Evolutionary conservation across 2,888 invertebrate species (phyloP).

Genomic region (Netelia fuscicornis): DNA sequence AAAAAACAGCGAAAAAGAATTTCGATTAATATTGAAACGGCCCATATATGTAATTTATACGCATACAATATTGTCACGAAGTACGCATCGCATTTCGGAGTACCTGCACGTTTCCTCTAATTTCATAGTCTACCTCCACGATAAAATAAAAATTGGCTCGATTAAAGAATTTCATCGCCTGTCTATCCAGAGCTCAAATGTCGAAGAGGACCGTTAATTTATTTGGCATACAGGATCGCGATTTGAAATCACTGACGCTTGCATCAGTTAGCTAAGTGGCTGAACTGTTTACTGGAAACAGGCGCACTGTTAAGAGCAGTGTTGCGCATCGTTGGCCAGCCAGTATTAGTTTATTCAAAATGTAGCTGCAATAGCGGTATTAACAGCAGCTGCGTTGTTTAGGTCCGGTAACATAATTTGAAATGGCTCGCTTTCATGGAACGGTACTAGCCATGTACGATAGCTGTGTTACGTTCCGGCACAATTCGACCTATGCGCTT

Average conservation of each 20-base stretch:
- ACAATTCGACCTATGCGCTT: constrained; percentile 29
- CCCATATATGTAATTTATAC: background rate
- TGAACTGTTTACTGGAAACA: constrained; percentile 37
- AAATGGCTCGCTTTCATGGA: constrained; percentile 37
- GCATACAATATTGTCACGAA: background rate
- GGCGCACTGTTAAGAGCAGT: constrained; percentile 41
- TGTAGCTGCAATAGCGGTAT: constrained; percentile 50
- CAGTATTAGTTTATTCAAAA: constrained; percentile 58
- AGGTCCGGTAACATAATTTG: constrained; percentile 57
- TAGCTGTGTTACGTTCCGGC: background rate
- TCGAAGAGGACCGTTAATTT: background rate
- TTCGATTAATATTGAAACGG: constrained; percentile 32
- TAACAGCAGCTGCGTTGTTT: constrained; percentile 52
- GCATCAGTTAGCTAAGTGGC: constrained; percentile 43
- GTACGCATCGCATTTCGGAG: constrained; percentile 4
- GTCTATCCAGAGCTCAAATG: background rate
- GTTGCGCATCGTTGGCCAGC: constrained; percentile 50
- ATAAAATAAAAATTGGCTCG: too few relatives aligned
- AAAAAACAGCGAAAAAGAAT: too few relatives aligned
- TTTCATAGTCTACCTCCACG: too few relatives aligned
- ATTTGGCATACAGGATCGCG: constrained; percentile 9
- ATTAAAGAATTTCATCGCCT: background rate
- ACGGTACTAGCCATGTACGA: background rate
- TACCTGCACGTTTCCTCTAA: background rate
- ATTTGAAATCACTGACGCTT: constrained; percentile 44